These are phyloP conservation scores for Oxytorus armatus DNA, from an alignment of 2,888 invertebrate species.

Conservation along the genomic window DNA sequence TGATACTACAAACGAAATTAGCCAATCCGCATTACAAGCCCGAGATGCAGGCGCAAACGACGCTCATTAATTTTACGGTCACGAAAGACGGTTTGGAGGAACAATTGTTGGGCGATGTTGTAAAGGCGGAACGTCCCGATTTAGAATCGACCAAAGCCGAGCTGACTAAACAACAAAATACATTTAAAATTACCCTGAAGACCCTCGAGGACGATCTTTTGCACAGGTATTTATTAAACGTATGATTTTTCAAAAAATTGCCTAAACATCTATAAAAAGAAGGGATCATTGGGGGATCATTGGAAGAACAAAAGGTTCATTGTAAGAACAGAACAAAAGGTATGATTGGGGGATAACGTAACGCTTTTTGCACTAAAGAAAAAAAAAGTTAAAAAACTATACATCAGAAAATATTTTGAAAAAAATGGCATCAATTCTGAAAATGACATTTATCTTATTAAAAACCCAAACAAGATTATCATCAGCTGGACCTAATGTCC, in stretches of 20 bases:
- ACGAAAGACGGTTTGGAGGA: slow-evolving; percentile 98
- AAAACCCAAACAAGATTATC: slow-evolving; percentile 87
- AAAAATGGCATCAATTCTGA: no score
- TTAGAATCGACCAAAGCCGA: slow-evolving; percentile 97
- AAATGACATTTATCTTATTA: not conserved
- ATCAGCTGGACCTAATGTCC: slow-evolving; percentile 95
- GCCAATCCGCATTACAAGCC: slow-evolving; percentile 99
- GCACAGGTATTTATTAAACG: no score
- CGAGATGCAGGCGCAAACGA: slow-evolving; percentile 99
- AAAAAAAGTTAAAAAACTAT: not conserved
- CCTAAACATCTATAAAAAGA: no score
- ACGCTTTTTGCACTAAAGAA: no score
- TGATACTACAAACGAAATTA: slow-evolving; percentile 97
- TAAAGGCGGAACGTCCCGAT: slow-evolving; percentile 98
- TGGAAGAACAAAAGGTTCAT: no score
- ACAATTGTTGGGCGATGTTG: slow-evolving; percentile 97
- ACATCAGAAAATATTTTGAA: no score
- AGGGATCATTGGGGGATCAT: no score
- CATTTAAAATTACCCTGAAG: slow-evolving; percentile 98
- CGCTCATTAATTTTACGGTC: slow-evolving; percentile 98
- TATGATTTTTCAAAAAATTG: no score
- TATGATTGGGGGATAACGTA: no score
- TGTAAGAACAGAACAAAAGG: no score
- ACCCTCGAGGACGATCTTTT: slow-evolving; percentile 96
- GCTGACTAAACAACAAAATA: slow-evolving; percentile 97